Conservation (phyloP, 2,113 vertebrate species). For the Ceyx margarethae region DNA sequence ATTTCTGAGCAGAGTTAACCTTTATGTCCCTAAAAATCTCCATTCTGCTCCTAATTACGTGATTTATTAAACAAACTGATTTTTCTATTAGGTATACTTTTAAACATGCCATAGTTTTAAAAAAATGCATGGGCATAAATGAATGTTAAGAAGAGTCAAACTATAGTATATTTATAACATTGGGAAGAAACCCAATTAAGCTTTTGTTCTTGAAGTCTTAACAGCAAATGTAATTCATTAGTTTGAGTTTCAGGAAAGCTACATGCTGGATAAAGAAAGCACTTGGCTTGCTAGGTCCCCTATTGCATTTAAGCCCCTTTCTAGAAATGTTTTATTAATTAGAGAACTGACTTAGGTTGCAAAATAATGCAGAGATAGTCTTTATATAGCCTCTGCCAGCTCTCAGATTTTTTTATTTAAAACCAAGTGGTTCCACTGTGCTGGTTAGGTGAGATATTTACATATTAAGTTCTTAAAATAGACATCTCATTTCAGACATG, state of each 20-base stretch:
- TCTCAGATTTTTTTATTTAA: neutral
- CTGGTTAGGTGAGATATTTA: neutral
- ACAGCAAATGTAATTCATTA: neutral
- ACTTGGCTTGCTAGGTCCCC: neutral
- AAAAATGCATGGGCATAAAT: neutral
- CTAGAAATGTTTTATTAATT: slow-evolving; percentile 39
- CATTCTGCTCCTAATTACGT: neutral
- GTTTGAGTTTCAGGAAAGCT: slow-evolving; percentile 43
- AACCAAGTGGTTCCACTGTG: neutral
- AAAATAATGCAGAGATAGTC: slow-evolving; percentile 27
- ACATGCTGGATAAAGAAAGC: slow-evolving; percentile 8
- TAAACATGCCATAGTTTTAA: neutral
- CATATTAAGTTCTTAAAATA: neutral
- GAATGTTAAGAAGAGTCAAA: neutral
- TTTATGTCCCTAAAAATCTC: neutral
- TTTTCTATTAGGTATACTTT: neutral
- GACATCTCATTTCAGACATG: neutral
- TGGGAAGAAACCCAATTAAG: neutral
- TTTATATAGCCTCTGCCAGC: neutral
- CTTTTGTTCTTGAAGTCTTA: neutral
- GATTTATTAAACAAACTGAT: neutral
- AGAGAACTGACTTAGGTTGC: slow-evolving; percentile 15
- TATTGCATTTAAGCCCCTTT: slow-evolving; percentile 44
- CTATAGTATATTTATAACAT: neutral
- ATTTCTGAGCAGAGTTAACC: neutral